phyloP scores from a whole-genome alignment of 2,113 vertebrate genomes.

The Anguilla rostrata region DNA sequence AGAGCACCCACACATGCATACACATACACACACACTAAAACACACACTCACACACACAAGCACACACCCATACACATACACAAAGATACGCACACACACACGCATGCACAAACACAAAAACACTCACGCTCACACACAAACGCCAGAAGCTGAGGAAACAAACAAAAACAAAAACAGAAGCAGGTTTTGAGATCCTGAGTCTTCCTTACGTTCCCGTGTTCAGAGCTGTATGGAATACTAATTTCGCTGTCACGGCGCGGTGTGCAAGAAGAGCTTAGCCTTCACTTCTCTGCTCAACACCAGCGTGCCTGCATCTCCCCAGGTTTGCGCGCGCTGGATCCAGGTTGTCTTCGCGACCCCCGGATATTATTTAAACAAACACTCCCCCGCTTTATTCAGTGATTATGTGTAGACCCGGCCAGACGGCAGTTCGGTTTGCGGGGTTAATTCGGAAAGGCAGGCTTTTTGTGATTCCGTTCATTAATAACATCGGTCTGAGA shows the following conservation, averaged over 20 bases:
- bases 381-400: conserved; percentile 1
- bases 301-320: background rate
- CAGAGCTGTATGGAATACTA: background rate
- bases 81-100: too few species aligned
- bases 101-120: background rate
- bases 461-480: conserved; percentile 28
- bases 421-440: too few species aligned
- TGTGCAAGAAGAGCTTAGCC: conserved; percentile 14
- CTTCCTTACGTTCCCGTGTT: background rate
- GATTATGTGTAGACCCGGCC: background rate
- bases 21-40: background rate
- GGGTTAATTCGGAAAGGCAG: background rate
- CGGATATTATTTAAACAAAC: background rate
- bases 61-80: too few species aligned
- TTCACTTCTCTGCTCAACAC: conserved; percentile 25
- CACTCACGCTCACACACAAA: background rate
- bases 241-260: background rate
- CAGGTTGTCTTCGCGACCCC: background rate
- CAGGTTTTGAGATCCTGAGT: background rate
- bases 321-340: conserved; percentile 10
- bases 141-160: background rate
- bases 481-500: conserved; percentile 20
- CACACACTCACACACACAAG: too few species aligned
- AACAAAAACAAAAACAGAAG: background rate
- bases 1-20: too few species aligned